A percentile compares a stretch with the other conserved stretches of the same genome.
Evolutionary conservation across 2,797 vertebrate species (phyloP).

Genomic region (Galagoides demidoff): DNA sequence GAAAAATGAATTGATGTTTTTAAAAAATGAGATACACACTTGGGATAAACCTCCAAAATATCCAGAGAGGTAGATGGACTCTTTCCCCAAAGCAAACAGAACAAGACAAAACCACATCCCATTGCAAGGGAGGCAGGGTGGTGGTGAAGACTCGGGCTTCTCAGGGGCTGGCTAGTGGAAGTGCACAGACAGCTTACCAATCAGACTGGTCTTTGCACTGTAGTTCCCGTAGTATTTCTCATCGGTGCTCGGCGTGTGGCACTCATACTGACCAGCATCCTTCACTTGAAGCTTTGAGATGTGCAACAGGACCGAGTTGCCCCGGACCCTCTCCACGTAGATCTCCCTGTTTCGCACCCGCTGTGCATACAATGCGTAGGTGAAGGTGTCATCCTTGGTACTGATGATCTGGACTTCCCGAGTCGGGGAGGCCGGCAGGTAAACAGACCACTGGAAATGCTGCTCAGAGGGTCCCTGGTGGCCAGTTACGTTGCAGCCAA

Average conservation of each 20-base stretch:
- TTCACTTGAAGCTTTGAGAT: constrained; percentile 91
- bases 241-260: constrained; percentile 94
- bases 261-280: constrained; percentile 94
- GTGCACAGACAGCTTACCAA: constrained; percentile 86
- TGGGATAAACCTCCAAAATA: constrained; percentile 4
- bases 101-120: not conserved
- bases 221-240: constrained; percentile 91
- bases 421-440: constrained; percentile 86
- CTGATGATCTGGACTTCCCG: constrained; percentile 94
- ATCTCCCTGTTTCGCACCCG: constrained; percentile 91
- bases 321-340: constrained; percentile 91
- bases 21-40: not conserved
- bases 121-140: accelerated
- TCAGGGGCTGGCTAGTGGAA: not conserved
- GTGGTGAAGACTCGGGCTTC: not conserved
- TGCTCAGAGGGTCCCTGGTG: constrained; percentile 90
- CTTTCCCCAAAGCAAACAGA: not conserved
- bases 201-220: constrained; percentile 91
- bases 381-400: constrained; percentile 90
- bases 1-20: not conserved
- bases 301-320: constrained; percentile 91
- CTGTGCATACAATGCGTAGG: constrained; percentile 90
- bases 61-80: not conserved
- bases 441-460: constrained; percentile 96
- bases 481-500: constrained; percentile 93